Conservation (phyloP, 2,113 vertebrate genomes). For the Sialia sialis region DNA sequence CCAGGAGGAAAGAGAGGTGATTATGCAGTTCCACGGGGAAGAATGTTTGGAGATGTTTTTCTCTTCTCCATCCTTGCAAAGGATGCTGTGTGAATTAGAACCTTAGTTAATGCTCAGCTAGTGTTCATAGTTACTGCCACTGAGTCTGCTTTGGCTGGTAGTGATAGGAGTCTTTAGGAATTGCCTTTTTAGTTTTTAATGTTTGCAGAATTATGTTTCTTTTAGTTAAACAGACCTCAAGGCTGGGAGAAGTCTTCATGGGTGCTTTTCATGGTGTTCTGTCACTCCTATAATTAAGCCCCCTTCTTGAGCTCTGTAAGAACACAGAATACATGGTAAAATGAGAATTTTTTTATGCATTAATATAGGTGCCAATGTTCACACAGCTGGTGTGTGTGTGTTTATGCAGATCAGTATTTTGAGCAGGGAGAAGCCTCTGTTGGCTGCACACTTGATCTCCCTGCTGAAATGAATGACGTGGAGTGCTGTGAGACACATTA, state of each 20-base stretch:
- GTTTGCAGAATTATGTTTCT: background rate
- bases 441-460: constrained; percentile 36
- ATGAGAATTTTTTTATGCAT: background rate
- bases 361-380: background rate
- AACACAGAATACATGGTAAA: background rate
- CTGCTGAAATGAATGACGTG: background rate
- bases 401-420: background rate
- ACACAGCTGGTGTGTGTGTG: background rate
- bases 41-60: background rate
- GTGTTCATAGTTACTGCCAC: background rate
- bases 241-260: background rate
- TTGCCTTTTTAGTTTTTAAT: background rate
- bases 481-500: background rate
- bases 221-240: background rate
- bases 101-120: background rate
- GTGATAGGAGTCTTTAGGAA: background rate
- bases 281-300: background rate
- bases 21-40: background rate
- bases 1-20: background rate
- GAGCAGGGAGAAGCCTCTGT: background rate
- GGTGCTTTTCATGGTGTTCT: background rate
- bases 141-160: background rate
- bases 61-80: background rate
- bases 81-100: background rate
- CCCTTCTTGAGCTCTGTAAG: background rate